Evolutionary conservation across 2,888 invertebrate genomes (phyloP), one percentile per base, ranked within the genome.

Genomic region (Disparrhopalites patrizii): DNA sequence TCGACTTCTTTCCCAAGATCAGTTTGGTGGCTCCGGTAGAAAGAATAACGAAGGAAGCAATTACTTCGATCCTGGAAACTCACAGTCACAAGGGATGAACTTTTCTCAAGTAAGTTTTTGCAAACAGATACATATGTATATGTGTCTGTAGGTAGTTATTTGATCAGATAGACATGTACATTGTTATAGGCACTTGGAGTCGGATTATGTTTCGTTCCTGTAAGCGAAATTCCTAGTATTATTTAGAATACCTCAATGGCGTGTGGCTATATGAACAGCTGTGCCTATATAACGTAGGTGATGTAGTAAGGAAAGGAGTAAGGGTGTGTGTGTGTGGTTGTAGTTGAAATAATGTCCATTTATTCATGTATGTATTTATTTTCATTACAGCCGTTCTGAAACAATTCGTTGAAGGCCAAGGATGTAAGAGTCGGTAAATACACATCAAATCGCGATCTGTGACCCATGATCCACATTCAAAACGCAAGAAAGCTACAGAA

Each of bases 21-120:
- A 62, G 60, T 36, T 62, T 43, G 36, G 60, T n/a, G 30, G 61
- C 40, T 23, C 40, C 18, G 43, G 61, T 20, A 54, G 28, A 10
- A 27, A 15, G 30, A 50, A 33, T 27, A 58, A 52, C 33, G 62
- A 67, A 13, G 40, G 28, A 7, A 54, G 36, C 28, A 54, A 57
- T 15, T 31, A 38, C 43, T 65, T 43, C 28, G 56, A 51, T 31
- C 56, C 62, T 13, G 69, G 70, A 23, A 69, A 68, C 30, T 68
- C 68, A 4, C 70, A 71, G 33, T 71, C 69, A 3, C 58, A 58
- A 7, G 70, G 70, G 50, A 65, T 70, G 52, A 69, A 73, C 25
- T 73, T 73, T 65, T 71, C 71, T 51, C 73, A 73, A 68, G 73
- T 73, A 38, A 63, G 52, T 43, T 13, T 67, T 50, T 36, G 36